Evolutionary conservation across 2,797 vertebrate species (phyloP).

Genomic region (Atherinosoma microstoma): DNA sequence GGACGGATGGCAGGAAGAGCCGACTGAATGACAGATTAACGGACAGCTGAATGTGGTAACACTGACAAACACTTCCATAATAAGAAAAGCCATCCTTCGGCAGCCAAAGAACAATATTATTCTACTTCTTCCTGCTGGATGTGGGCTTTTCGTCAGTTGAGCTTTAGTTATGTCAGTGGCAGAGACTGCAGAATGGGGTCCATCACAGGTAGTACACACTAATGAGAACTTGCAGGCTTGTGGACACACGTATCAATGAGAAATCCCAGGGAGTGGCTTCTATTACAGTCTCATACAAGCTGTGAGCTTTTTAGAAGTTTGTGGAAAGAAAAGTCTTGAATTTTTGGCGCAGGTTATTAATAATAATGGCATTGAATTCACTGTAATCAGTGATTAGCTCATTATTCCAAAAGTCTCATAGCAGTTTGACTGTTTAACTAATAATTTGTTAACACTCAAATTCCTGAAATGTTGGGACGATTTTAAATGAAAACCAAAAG

Average conservation of each 20-base stretch:
- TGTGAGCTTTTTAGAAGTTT: not conserved
- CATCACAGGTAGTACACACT: conserved; percentile 53
- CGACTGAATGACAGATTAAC: conserved; percentile 54
- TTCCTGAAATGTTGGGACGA: no score
- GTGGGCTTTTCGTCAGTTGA: conserved; percentile 24
- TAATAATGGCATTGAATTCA: not conserved
- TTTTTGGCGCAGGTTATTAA: no score
- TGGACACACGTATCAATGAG: conserved; percentile 36
- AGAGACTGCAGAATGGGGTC: conserved; percentile 31
- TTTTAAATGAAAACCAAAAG: no score
- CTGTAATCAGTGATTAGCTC: not conserved
- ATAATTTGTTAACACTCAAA: not conserved
- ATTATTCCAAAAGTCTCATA: not conserved
- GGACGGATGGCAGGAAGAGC: conserved; percentile 42
- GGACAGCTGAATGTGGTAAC: conserved; percentile 51
- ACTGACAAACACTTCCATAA: conserved; percentile 33
- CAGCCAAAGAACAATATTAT: conserved; percentile 41
- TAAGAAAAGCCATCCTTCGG: conserved; percentile 55
- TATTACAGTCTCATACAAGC: not conserved
- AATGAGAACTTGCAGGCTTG: conserved; percentile 54
- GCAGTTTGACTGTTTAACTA: not conserved
- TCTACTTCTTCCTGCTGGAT: conserved; percentile 24
- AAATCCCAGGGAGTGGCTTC: conserved; percentile 12
- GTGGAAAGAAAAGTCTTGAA: not conserved
- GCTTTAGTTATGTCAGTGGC: conserved; percentile 25